A percentile compares a stretch with the other conserved stretches of the same genome.
Evolutionary conservation across 2,888 invertebrate species (phyloP).

Genomic region (Automeris io): DNA sequence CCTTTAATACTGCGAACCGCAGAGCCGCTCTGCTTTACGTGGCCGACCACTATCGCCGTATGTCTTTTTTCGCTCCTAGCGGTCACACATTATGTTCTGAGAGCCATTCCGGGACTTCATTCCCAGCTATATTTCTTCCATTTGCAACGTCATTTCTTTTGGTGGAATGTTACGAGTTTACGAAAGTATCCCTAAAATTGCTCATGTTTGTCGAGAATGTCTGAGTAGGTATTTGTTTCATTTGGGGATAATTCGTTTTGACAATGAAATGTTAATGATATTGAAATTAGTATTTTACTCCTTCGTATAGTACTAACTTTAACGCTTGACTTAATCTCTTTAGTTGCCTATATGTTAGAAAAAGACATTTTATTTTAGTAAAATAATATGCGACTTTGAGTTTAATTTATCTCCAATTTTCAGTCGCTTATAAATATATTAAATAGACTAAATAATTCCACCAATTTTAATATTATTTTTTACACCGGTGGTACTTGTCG

Average conservation of each 20-base stretch:
- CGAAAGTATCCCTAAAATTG: neutral
- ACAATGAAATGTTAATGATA: neutral
- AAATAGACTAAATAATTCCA: too few species aligned
- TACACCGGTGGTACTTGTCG: too few species aligned
- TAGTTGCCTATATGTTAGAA: too few species aligned
- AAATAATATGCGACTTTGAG: too few species aligned
- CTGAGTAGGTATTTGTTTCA: neutral
- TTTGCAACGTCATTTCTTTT: slow-evolving; percentile 52
- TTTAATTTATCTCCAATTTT: too few species aligned
- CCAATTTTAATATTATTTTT: too few species aligned
- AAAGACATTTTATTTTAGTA: too few species aligned
- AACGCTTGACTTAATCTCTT: too few species aligned
- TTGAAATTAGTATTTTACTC: too few species aligned
- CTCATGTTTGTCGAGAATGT: neutral
- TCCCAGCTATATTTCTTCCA: slow-evolving; percentile 53
- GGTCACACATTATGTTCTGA: slow-evolving; percentile 46
- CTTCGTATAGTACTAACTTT: too few species aligned
- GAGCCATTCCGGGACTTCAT: slow-evolving; percentile 48
- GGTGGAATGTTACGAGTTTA: slow-evolving; percentile 17
- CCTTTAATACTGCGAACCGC: slow-evolving; percentile 36
- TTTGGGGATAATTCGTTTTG: neutral
- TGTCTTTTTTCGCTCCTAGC: slow-evolving; percentile 49
- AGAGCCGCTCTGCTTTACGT: slow-evolving; percentile 35
- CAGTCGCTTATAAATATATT: too few species aligned
- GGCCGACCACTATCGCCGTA: slow-evolving; percentile 38